phyloP scores from a whole-genome alignment of 2,113 vertebrate genomes.

The Odontesthes bonariensis region DNA sequence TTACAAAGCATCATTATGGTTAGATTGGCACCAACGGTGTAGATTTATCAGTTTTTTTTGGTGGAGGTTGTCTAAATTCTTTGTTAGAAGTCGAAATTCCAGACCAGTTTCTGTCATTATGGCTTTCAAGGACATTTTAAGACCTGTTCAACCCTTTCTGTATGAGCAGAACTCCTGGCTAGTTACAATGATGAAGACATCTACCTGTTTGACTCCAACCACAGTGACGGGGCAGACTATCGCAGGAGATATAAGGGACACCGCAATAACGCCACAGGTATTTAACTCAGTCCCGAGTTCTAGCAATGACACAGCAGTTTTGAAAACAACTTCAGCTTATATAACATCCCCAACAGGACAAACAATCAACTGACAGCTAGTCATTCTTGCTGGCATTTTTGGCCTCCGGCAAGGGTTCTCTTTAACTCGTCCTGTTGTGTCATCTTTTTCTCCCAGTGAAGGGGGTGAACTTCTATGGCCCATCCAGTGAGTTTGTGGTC shows the following conservation, averaged over 20 bases:
- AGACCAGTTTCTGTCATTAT: background rate
- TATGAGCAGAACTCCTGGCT: constrained; percentile 89
- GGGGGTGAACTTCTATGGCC: constrained; percentile 94
- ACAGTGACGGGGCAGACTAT: constrained; percentile 94
- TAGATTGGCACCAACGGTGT: background rate
- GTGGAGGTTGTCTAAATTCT: background rate
- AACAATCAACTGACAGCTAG: background rate
- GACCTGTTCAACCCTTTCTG: background rate
- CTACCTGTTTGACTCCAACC: constrained; percentile 93
- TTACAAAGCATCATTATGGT: background rate
- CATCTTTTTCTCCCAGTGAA: constrained; percentile 84
- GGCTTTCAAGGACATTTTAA: background rate
- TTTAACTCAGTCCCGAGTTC: background rate
- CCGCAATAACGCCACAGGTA: constrained; percentile 94
- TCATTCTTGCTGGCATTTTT: background rate
- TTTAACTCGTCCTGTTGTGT: background rate
- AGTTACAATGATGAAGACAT: constrained; percentile 98
- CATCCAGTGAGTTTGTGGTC: constrained; percentile 92
- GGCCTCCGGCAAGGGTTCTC: background rate
- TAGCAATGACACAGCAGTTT: background rate
- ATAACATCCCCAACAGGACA: background rate
- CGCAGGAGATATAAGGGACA: constrained; percentile 93
- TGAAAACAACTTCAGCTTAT: background rate
- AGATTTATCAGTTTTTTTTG: background rate
- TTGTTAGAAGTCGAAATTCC: background rate